Conservation (phyloP, 2,888 invertebrate species). For the Eilema depressum region DNA sequence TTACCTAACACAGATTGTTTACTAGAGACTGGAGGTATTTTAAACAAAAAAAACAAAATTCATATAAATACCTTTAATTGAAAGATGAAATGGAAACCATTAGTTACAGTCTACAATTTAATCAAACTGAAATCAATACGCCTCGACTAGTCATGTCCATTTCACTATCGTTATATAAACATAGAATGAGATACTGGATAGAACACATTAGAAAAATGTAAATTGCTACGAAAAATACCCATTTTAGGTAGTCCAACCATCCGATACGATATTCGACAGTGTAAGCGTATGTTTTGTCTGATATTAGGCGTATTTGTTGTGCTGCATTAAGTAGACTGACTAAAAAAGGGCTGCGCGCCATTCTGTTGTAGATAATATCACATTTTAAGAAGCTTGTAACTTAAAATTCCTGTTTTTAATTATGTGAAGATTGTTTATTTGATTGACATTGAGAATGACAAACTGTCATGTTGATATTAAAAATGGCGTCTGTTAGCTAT, state of each 20-base stretch:
- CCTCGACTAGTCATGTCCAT: slow-evolving; percentile 67
- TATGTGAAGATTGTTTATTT: background rate
- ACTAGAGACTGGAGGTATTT: background rate
- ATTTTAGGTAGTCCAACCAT: slow-evolving; percentile 58
- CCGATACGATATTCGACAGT: slow-evolving; percentile 57
- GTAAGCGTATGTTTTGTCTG: slow-evolving; percentile 61
- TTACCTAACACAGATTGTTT: background rate
- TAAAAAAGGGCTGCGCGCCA: background rate
- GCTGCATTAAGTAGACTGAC: background rate
- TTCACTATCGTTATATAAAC: slow-evolving; percentile 57
- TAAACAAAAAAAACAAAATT: background rate
- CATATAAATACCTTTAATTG: background rate
- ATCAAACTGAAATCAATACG: slow-evolving; percentile 48
- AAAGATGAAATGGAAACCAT: background rate
- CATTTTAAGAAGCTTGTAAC: background rate
- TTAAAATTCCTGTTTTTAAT: background rate
- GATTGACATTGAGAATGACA: background rate
- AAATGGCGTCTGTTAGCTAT: background rate
- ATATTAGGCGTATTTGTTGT: slow-evolving; percentile 55
- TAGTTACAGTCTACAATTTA: background rate
- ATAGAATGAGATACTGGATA: slow-evolving; percentile 63
- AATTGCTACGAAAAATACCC: slow-evolving; percentile 56
- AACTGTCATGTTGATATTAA: background rate
- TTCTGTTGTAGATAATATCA: slow-evolving; percentile 14
- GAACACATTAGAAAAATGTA: slow-evolving; percentile 67